These are phyloP conservation scores for Bembecia ichneumoniformis DNA, from an alignment of 2,888 invertebrate genomes.

Conservation along the genomic window DNA sequence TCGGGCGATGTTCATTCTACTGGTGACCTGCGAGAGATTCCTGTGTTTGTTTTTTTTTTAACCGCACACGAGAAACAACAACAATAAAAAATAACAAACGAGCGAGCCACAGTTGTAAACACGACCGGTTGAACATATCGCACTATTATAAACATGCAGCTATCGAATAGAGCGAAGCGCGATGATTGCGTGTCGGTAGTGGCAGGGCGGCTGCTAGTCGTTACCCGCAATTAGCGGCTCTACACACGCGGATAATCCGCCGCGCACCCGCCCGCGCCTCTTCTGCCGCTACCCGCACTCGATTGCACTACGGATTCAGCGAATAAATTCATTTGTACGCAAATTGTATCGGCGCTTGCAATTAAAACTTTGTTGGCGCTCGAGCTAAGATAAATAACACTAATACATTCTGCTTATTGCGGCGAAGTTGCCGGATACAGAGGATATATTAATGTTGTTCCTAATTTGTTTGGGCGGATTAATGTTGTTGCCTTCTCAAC, in stretches of 20 bases:
- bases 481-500: constrained; percentile 53
- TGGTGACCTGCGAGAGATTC: not conserved
- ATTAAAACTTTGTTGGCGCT: constrained; percentile 72
- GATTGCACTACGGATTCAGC: constrained; percentile 66
- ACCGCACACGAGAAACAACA: not conserved
- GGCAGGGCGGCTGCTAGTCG: constrained; percentile 29
- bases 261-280: constrained; percentile 25
- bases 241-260: constrained; percentile 62
- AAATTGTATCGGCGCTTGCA: constrained; percentile 73
- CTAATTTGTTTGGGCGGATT: constrained; percentile 69
- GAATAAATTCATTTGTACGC: constrained; percentile 72
- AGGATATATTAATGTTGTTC: constrained; percentile 70
- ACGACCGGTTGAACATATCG: no score
- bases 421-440: constrained; percentile 63
- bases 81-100: not conserved
- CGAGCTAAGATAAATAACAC: constrained; percentile 71
- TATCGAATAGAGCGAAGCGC: constrained; percentile 8
- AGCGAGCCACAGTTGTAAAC: not conserved
- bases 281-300: constrained; percentile 29
- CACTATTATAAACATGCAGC: not conserved
- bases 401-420: constrained; percentile 72
- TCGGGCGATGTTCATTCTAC: constrained; percentile 17
- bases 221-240: constrained; percentile 66
- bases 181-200: constrained; percentile 16
- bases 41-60: not conserved